Base-by-base conservation (phyloP, 1,140 invertebrate species). In the Cryptotermes secundus region DNA sequence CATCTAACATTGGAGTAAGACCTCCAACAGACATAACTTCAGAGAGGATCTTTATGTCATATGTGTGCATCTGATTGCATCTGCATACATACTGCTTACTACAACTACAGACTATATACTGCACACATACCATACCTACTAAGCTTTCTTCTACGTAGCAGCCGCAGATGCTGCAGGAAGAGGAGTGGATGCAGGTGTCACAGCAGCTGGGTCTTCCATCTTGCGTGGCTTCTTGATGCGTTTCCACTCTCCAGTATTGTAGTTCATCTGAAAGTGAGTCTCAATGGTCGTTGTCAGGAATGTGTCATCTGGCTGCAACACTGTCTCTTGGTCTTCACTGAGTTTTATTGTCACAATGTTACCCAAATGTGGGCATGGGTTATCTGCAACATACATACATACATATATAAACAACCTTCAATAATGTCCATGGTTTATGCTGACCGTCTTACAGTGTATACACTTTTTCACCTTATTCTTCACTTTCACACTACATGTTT, bases 201-300 rank as follows among this genome's bases (percentile, higher is more conserved):
- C 83, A 53, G 86, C 85, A 26, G 88, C 85, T 0, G 38, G 53
- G n/a, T 87, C 86, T 10, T 87, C 86, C 0, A 81, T 31, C 36
- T 83, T 85, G 36, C 94, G 89, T 88, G 94, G 95, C 87, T 98
- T 98, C 88, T 97, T 96, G 83, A 98, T 95, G 59, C 96, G 90
- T 87, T 97, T 98, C 96, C 97, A 98, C 89, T 98, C 96, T 1
- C 97, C 97, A 84, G 96, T 97, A 86, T 95, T 96, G 90, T 98
- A 98, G 90, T 99, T 98, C 97, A 99, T 98, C 90, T 98, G 97
- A 92, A 98, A 98, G 90, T 97, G 97, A 24, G 96, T 97, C 89
- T 99, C 97, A 0, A 96, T 96, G 79, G 96, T 91, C 93, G 96
- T 95, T 0, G 93, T 93, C 0, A 95, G 90, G 82, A 93, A 93